Evolutionary conservation across 2,888 invertebrate genomes (phyloP).

Genomic region (Drepana falcataria): DNA sequence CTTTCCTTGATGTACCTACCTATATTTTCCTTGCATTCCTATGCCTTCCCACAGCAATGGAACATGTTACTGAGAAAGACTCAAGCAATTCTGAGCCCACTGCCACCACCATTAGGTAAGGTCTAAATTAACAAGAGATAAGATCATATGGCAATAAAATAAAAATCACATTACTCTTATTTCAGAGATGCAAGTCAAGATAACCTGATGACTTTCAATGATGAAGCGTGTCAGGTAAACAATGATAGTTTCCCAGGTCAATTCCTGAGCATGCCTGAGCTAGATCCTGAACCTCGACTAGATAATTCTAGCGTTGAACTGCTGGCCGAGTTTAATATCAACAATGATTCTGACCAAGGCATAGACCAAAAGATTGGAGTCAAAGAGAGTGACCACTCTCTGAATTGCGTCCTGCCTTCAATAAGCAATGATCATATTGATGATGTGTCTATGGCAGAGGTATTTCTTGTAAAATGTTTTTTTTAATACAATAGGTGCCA

Average conservation of each 20-base stretch:
- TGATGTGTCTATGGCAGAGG: slow-evolving; percentile 56
- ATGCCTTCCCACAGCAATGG: slow-evolving; percentile 25
- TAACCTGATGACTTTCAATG: slow-evolving; percentile 44
- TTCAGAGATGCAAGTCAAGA: slow-evolving; percentile 46
- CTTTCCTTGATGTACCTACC: neutral
- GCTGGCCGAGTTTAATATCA: slow-evolving; percentile 61
- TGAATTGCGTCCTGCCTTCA: slow-evolving; percentile 69
- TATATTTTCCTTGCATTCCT: slow-evolving; percentile 7
- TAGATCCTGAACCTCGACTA: slow-evolving; percentile 43
- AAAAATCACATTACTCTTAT: slow-evolving; percentile 14
- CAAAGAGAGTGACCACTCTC: slow-evolving; percentile 42
- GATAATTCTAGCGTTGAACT: slow-evolving; percentile 48
- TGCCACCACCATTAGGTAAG: slow-evolving; percentile 13
- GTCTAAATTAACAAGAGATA: slow-evolving; percentile 1
- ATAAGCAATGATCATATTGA: slow-evolving; percentile 60
- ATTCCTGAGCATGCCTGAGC: slow-evolving; percentile 64
- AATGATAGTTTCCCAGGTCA: slow-evolving; percentile 48
- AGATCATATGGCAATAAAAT: slow-evolving; percentile 8
- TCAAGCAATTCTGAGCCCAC: slow-evolving; percentile 5
- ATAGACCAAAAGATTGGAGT: slow-evolving; percentile 35
- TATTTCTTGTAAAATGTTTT: slow-evolving; percentile 16
- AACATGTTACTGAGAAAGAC: slow-evolving; percentile 15
- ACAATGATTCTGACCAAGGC: slow-evolving; percentile 47
- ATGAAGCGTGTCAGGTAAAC: slow-evolving; percentile 43
- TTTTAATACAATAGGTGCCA: neutral